phyloP scores from a whole-genome alignment of 2,113 vertebrate species.

The Plestiodon gilberti region DNA sequence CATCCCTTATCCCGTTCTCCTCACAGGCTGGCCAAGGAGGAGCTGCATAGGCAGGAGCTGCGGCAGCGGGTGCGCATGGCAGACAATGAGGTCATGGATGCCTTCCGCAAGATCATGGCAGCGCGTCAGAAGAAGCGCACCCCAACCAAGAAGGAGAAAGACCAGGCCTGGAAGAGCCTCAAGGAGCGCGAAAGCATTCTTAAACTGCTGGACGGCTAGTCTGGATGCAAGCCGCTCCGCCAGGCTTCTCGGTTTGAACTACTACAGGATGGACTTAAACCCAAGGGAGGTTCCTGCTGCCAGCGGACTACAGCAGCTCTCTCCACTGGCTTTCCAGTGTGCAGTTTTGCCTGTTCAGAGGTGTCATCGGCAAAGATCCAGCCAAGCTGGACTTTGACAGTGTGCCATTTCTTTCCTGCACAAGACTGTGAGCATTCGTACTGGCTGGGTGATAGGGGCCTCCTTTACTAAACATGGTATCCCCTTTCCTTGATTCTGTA shows the following conservation, averaged over 20 bases:
- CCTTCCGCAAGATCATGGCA: slow-evolving; percentile 99
- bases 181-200: slow-evolving; percentile 97
- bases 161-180: slow-evolving; percentile 96
- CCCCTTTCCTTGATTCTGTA: too few species aligned
- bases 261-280: not conserved
- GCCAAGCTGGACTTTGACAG: not conserved
- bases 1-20: not conserved
- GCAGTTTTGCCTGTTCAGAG: not conserved
- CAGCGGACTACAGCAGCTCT: not conserved
- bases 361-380: not conserved
- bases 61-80: slow-evolving; percentile 94
- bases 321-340: not conserved
- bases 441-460: not conserved
- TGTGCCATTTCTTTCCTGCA: not conserved
- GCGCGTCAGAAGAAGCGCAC: slow-evolving; percentile 98
- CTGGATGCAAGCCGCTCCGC: fast-evolving
- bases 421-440: not conserved
- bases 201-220: slow-evolving; percentile 91
- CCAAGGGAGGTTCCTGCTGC: not conserved
- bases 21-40: slow-evolving; percentile 91
- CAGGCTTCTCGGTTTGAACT: not conserved
- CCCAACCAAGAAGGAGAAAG: slow-evolving; percentile 97
- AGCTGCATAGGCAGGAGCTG: slow-evolving; percentile 94
- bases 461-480: not conserved
- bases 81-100: slow-evolving; percentile 97